Percentiles rank a stretch among this genome's conserved stretches.
These are phyloP conservation scores for Macrosoma leucophasiata DNA, from an alignment of 2,888 invertebrate genomes.

Conservation along the genomic window DNA sequence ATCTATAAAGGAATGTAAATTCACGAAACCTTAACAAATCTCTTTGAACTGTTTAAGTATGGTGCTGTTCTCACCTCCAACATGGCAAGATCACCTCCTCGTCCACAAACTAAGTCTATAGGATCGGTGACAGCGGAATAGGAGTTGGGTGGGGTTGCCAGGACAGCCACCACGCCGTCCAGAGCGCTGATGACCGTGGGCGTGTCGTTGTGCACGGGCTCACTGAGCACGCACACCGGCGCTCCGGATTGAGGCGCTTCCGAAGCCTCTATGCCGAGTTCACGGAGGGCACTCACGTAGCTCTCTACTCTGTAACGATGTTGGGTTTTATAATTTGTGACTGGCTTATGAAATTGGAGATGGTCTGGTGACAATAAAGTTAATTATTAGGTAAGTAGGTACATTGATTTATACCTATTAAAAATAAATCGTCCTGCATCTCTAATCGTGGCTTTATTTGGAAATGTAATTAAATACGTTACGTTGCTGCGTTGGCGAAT, in stretches of 20 bases:
- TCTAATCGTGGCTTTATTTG: no score
- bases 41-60: neutral
- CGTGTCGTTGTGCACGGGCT: conserved; percentile 76
- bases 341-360: no score
- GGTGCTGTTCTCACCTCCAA: conserved; percentile 70
- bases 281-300: conserved; percentile 81
- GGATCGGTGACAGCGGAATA: conserved; percentile 87
- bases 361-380: no score
- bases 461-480: no score
- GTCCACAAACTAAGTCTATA: conserved; percentile 86
- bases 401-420: no score
- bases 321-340: no score
- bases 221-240: conserved; percentile 57
- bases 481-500: no score
- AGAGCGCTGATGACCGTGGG: conserved; percentile 49
- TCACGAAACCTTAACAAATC: neutral
- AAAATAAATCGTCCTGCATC: no score
- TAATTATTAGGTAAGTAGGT: no score
- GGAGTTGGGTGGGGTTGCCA: conserved; percentile 87
- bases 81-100: conserved; percentile 86
- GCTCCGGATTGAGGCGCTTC: conserved; percentile 49
- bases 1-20: conserved; percentile 38
- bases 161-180: conserved; percentile 64
- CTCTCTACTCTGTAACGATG: conserved; percentile 75
- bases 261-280: conserved; percentile 78